Evolutionary conservation across 1,140 invertebrate genomes (phyloP), one percentile per base, ranked within the genome.

Genomic region (Macrotrachela quadricornifera): DNA sequence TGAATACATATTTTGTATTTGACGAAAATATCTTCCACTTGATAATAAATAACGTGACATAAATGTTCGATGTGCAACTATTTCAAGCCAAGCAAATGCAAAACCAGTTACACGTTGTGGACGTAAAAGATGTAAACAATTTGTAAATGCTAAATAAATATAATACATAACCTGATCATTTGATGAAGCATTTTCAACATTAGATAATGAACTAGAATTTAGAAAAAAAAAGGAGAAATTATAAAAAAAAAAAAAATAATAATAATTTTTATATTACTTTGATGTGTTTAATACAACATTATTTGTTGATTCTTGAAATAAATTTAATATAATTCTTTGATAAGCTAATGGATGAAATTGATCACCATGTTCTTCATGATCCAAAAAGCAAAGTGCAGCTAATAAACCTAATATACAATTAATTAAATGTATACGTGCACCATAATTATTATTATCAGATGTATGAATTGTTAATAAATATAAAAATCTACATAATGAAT

Each of bases 271-370:
- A n/a, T n/a, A n/a, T n/a, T n/a, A n/a, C n/a, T n/a, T n/a, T n/a
- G n/a, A n/a, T n/a, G n/a, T n/a, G n/a, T n/a, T n/a, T n/a, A n/a
- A n/a, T n/a, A n/a, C n/a, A n/a, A n/a, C n/a, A n/a, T n/a, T n/a
- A n/a, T n/a, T n/a, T n/a, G 43, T 53, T 16, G 51, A 76, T 64
- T 97, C 92, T 45, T 95, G 78, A 67, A 96, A 95, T 1, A 99
- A 75, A 78, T 92, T 92, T 45, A 95, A 85, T 51, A 97, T 85
- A 54, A 97, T 85, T 21, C 94, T 75, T 63, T 96, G 90, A 71
- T 96, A 99, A 0, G 92, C 87, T 51, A 97, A 71, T 66, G 95
- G 88, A 61, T 95, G 86, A 71, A 99, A 97, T 49, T 90, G 85
- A 0, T 75, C 75, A 73, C 71, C 80, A 51, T 72, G 71, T 12